Evolutionary conservation across 1,140 invertebrate genomes (phyloP), one percentile per base, ranked within the genome.

Genomic region (Triops longicaudatus): DNA sequence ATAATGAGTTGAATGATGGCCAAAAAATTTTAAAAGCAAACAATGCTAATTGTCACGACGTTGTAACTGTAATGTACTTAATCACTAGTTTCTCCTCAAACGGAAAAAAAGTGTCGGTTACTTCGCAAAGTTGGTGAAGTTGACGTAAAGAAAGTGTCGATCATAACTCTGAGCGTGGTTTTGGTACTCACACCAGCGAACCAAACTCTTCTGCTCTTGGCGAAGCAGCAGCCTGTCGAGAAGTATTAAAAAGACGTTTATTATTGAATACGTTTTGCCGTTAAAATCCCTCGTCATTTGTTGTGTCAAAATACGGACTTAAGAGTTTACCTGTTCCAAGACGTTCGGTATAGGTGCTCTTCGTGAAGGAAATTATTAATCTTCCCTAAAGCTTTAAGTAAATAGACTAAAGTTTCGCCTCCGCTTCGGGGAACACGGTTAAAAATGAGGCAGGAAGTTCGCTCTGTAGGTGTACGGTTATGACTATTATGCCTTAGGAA

Each of bases 71-170:
- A n/a, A n/a, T n/a, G n/a, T n/a, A n/a, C n/a, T n/a, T 26, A 28
- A 41, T 10, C 11, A 22, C 26, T 14, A 3, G 10, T 31, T 42
- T 22, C 41, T 14, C 26, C 28, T 73, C 6, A 72, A 42, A 77
- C 28, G 22, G 37, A 1, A 78, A 41, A 1, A 27, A 11, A 72
- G 26, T 27, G 11, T 28, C 14, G 37, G 17, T 75, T 79, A 81
- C 81, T 79, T 78, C 77, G 79, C 80, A 80, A 78, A 81, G 11
- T 73, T 80, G 1, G 87, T 87, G 82, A 91, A 91, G 83, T 91
- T 90, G 5, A 90, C 82, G 81, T 90, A 91, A 80, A 87, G 87
- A 1, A 90, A 83, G 80, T 89, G 87, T 7, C 87, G 84, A 80
- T 91, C 89, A 72, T 83, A 83, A 72, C 80, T 82, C 73, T 80